Evolutionary conservation across 1,140 invertebrate species (phyloP).

Genomic region (Drosophila pseudoobscura): DNA sequence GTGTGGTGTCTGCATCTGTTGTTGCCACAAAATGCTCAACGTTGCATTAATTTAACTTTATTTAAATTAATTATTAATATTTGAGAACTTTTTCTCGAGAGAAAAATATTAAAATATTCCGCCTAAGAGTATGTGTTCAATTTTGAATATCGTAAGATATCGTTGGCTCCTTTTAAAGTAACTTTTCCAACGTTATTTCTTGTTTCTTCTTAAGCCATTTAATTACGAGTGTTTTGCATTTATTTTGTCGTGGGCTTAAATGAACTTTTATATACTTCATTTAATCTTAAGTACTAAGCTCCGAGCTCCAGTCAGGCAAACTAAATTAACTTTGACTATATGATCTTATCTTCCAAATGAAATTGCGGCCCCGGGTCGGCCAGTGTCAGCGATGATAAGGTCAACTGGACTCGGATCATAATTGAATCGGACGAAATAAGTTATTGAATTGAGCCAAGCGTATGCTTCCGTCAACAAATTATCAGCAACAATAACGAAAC

Average conservation of each 20-base stretch:
- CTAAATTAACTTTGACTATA: constrained; percentile 11
- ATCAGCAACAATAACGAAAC: constrained; percentile 50
- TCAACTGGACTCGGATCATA: constrained; percentile 29
- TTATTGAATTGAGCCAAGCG: constrained; percentile 58
- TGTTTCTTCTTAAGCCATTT: background rate
- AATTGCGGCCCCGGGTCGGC: constrained; percentile 47
- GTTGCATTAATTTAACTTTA: constrained; percentile 9
- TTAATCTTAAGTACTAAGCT: background rate
- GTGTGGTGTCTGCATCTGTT: constrained; percentile 14
- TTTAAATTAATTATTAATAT: too few species aligned
- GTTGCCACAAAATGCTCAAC: too few species aligned
- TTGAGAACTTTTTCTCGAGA: too few species aligned
- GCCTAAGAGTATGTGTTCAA: too few species aligned
- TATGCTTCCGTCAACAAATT: constrained; percentile 65
- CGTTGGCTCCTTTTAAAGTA: too few species aligned
- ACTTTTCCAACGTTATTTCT: too few species aligned
- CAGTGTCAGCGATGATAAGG: constrained; percentile 55
- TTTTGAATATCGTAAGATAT: too few species aligned
- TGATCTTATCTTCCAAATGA: constrained; percentile 34
- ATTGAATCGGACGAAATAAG: constrained; percentile 56
- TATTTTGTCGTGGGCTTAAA: constrained; percentile 3
- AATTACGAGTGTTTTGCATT: constrained; percentile 8
- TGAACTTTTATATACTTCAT: constrained; percentile 31
- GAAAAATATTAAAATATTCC: too few species aligned
- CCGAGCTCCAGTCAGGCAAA: background rate